Conservation (phyloP, 2,888 invertebrate species). For the Dermolepida albohirtum region DNA sequence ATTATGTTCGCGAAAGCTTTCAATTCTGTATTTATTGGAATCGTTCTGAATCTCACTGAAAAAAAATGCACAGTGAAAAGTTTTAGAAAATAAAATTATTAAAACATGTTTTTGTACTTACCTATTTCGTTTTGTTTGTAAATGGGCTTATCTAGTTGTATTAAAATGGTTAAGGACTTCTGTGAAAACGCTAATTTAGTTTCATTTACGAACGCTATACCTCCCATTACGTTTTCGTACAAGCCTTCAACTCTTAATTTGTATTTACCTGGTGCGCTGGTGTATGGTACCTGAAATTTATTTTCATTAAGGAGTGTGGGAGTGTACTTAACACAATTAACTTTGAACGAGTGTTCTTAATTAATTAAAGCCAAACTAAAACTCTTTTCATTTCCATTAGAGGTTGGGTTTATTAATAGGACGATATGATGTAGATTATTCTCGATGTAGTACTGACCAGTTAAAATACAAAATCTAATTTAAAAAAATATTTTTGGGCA, state of each 20-base stretch:
- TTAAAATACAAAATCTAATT: too few relatives aligned
- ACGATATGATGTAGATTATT: too few relatives aligned
- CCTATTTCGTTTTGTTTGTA: conserved; percentile 93
- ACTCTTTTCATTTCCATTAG: too few relatives aligned
- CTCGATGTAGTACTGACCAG: too few relatives aligned
- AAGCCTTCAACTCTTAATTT: conserved; percentile 71
- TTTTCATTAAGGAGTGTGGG: conserved; percentile 2
- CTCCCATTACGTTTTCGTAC: conserved; percentile 82
- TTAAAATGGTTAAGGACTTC: conserved; percentile 94
- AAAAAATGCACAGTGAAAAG: conserved; percentile 50
- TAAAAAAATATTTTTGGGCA: too few relatives aligned
- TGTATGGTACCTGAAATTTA: conserved; percentile 77
- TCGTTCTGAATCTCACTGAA: conserved; percentile 86
- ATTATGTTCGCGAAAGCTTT: conserved; percentile 92
- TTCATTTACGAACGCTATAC: conserved; percentile 91
- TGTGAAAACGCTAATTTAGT: conserved; percentile 86
- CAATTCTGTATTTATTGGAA: conserved; percentile 92
- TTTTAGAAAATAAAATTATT: conserved; percentile 3
- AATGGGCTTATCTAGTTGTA: conserved; percentile 94
- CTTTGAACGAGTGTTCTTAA: conserved; percentile 7
- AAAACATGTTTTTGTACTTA: conserved; percentile 53
- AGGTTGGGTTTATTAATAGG: too few relatives aligned
- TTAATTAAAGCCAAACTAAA: conserved; percentile 7
- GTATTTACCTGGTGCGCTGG: conserved; percentile 86
- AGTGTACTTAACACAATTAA: background rate